Evolutionary conservation across 1,140 invertebrate species (phyloP), one percentile per base, ranked within the genome.

Genomic region (Ceratosolen fusciceps): DNA sequence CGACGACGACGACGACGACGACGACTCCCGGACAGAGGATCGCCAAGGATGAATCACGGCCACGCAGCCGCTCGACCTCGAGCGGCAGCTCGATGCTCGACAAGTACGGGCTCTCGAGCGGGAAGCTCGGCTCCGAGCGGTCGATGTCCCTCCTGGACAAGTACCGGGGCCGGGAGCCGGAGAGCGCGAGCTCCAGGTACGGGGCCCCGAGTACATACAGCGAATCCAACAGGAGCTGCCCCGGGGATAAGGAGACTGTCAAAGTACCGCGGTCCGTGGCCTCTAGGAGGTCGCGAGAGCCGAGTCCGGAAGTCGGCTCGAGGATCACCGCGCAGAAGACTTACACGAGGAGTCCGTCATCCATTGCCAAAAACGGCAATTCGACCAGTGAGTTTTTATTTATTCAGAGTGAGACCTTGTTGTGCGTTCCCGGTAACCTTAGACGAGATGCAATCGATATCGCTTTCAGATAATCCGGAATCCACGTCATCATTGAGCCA

Each of bases 141-240:
- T 83, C 86, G 31, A 84, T 86, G 56, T 89, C 88, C 68, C 84
- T 89, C 49, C 83, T 89, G 72, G 88, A 89, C 43, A 87, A 85
- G 83, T 89, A 88, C 78, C 86, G 84, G 79, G 84, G 86, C 54
- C 85, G 86, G 74, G 87, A 89, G 58, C 74, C 88, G 21, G 88
- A 90, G 72, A 81, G 83, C 49, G 74, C 82, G 70, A 83, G 85
- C 12, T 56, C 34, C n/a, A 81, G 86, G 47, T 89, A 87, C 82
- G 84, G 83, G 60, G n/a, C 10, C 2, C 84, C 86, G 19, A 85
- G 83, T 56, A 83, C 87, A n/a, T 47, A 29, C 16, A 84, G 85
- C 21, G 85, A 83, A 43, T 83, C 87, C 19, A 84, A 70, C 39
- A 74, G 84, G 47, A 80, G 83, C 77, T 87, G 87, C 76, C 83